Evolutionary conservation across 2,113 vertebrate species (phyloP).

Genomic region (Phasianus colchicus): DNA sequence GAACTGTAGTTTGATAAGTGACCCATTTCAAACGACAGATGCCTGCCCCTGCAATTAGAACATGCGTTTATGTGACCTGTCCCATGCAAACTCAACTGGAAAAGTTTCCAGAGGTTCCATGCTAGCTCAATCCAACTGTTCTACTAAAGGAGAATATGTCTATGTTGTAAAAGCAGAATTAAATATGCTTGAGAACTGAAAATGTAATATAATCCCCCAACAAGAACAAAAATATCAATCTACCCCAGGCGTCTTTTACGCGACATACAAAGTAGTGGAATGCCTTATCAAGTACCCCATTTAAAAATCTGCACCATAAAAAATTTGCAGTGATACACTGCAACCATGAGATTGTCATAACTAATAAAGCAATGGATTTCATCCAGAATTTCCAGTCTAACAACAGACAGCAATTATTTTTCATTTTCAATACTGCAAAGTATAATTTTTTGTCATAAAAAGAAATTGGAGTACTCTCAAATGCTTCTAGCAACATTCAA

Average conservation of each 20-base stretch:
- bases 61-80: not conserved
- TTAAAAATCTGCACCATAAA: not conserved
- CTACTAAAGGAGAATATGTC: not conserved
- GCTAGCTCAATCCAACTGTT: not conserved
- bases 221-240: not conserved
- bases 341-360: not conserved
- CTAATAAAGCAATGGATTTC: not conserved
- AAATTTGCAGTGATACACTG: not conserved
- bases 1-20: not conserved
- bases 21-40: not conserved
- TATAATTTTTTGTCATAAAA: not conserved
- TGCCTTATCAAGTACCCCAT: not conserved
- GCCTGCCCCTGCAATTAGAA: constrained; percentile 19
- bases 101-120: not conserved
- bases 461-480: not conserved
- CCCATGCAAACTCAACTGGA: not conserved
- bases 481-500: not conserved
- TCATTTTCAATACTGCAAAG: not conserved
- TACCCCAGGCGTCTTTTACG: not conserved
- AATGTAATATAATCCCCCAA: not conserved
- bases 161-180: not conserved
- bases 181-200: not conserved
- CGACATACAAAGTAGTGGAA: not conserved
- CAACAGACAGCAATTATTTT: not conserved
- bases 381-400: not conserved